These are phyloP conservation scores for Hystrix brachyura DNA, from an alignment of 2,113 vertebrate species.

Conservation along the genomic window DNA sequence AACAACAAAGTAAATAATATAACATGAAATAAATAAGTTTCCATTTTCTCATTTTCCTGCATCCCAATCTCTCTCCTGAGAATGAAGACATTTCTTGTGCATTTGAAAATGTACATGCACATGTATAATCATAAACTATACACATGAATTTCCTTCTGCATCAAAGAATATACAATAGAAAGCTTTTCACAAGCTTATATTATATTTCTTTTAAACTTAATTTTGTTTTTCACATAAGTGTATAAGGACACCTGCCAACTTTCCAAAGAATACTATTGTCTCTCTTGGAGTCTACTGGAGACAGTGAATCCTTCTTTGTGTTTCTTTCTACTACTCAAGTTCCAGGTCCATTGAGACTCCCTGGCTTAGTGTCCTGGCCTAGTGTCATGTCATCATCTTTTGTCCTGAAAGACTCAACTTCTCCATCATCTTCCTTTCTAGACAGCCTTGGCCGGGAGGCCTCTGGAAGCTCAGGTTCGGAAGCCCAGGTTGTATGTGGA, in stretches of 20 bases:
- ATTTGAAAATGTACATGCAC: neutral
- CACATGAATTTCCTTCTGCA: neutral
- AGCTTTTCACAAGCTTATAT: neutral
- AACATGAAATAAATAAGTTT: neutral
- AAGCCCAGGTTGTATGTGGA: neutral
- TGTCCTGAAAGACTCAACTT: no score
- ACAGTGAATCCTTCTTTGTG: neutral
- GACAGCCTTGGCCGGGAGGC: neutral
- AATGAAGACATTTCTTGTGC: neutral
- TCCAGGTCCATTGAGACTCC: neutral
- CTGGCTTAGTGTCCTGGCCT: no score
- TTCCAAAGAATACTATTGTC: neutral
- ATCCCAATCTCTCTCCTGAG: neutral
- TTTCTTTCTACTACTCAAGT: neutral
- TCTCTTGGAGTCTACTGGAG: fast-evolving
- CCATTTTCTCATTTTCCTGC: neutral
- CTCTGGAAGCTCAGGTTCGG: fast-evolving
- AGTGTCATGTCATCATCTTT: fast-evolving
- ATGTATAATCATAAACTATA: neutral
- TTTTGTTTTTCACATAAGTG: no score
- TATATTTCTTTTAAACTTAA: neutral
- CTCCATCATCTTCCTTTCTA: neutral
- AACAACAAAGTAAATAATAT: slow-evolving; percentile 16
- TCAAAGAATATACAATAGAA: neutral
- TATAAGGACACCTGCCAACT: neutral